Evolutionary conservation across 2,797 vertebrate genomes (phyloP).

Genomic region (Naso thynnoides): DNA sequence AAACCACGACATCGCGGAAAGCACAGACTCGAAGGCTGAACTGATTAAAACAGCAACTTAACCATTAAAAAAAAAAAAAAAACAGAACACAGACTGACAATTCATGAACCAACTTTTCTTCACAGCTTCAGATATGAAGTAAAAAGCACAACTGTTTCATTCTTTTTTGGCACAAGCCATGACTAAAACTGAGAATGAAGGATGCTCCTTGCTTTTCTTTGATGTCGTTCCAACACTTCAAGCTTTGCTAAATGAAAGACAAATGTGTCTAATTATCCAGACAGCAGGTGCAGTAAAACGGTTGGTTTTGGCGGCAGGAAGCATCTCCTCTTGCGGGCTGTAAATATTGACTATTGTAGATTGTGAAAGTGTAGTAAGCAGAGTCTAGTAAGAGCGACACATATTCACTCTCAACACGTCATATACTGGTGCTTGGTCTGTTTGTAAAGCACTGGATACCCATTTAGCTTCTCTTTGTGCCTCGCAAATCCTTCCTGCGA

Average conservation of each 20-base stretch:
- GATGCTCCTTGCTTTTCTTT: slow-evolving; percentile 46
- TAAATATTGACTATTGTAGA: slow-evolving; percentile 83
- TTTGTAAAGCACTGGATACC: too few species aligned
- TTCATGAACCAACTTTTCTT: background rate
- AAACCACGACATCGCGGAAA: background rate
- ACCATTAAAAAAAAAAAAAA: background rate
- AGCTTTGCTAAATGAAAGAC: slow-evolving; percentile 81
- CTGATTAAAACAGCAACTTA: slow-evolving; percentile 4
- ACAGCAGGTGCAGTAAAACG: slow-evolving; percentile 78
- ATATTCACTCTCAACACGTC: too few species aligned
- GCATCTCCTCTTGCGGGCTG: slow-evolving; percentile 69
- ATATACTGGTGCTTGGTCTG: too few species aligned
- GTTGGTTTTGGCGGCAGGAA: slow-evolving; percentile 75
- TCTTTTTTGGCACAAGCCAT: slow-evolving; percentile 40
- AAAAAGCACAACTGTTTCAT: slow-evolving; percentile 1
- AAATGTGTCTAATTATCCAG: slow-evolving; percentile 82
- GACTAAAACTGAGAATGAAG: slow-evolving; percentile 49
- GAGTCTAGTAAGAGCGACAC: slow-evolving; percentile 5
- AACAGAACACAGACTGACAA: slow-evolving; percentile 21
- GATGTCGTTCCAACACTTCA: slow-evolving; percentile 73
- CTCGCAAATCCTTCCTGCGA: too few species aligned
- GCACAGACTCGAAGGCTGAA: slow-evolving; percentile 13
- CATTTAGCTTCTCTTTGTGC: too few species aligned
- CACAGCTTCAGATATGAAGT: slow-evolving; percentile 17
- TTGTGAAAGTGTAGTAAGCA: slow-evolving; percentile 51